These are phyloP conservation scores for Paradoxurus hermaphroditus DNA, from an alignment of 2,113 vertebrate genomes.

Conservation along the genomic window DNA sequence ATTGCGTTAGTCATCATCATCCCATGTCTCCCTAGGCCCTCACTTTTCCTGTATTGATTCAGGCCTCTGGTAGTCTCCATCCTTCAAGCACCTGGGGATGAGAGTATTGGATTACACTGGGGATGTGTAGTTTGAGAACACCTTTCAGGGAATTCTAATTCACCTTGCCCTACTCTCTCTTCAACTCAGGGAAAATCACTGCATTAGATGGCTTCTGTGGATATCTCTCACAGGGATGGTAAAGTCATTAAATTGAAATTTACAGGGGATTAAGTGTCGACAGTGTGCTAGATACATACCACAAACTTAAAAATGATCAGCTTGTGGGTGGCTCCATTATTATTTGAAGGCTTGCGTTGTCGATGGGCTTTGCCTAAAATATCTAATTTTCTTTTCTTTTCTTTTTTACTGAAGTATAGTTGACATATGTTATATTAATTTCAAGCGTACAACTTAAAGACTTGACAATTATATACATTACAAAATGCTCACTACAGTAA, in stretches of 20 bases:
- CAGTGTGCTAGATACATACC: background rate
- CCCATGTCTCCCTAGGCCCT: background rate
- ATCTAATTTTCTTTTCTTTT: background rate
- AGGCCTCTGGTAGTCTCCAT: background rate
- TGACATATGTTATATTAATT: background rate
- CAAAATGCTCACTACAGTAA: background rate
- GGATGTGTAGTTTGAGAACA: background rate
- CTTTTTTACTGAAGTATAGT: background rate
- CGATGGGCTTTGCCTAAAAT: background rate
- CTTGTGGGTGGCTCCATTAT: background rate
- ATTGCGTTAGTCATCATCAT: background rate
- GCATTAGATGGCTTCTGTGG: background rate
- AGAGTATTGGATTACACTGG: background rate
- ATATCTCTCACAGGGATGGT: background rate
- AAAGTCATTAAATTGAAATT: background rate
- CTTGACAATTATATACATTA: background rate
- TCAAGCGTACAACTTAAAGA: background rate
- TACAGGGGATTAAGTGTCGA: background rate
- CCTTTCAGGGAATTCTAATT: background rate
- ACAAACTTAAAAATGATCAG: background rate
- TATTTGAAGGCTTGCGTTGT: background rate
- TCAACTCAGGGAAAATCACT: background rate
- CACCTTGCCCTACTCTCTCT: background rate
- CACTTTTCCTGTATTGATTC: background rate
- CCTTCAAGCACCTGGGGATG: background rate